Percentiles rank a stretch among this genome's conserved stretches.
Conservation (phyloP, 2,113 vertebrate genomes). For the Bucco capensis region DNA sequence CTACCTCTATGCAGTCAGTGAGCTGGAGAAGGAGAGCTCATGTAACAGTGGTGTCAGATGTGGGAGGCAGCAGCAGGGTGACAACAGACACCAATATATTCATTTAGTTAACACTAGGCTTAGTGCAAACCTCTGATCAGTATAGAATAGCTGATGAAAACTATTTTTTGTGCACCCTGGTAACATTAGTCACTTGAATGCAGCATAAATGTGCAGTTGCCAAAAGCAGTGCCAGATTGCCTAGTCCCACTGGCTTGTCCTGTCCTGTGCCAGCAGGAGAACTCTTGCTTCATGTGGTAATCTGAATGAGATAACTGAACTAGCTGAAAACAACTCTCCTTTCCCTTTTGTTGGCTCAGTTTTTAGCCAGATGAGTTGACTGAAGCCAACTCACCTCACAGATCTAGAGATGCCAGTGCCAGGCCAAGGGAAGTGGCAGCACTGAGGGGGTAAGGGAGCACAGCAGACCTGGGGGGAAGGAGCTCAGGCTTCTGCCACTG, state of each 20-base stretch:
- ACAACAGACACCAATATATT: not conserved
- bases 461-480: not conserved
- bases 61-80: not conserved
- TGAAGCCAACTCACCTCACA: not conserved
- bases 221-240: not conserved
- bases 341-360: not conserved
- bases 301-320: not conserved
- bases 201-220: not conserved
- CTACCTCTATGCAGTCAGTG: not conserved
- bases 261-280: not conserved
- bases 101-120: not conserved
- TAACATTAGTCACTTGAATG: not conserved
- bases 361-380: not conserved
- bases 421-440: not conserved
- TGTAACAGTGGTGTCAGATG: not conserved
- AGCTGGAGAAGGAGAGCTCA: not conserved
- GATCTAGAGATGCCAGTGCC: not conserved
- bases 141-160: not conserved
- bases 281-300: not conserved
- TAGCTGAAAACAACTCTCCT: not conserved
- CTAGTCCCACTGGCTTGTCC: not conserved
- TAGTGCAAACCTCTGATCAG: not conserved
- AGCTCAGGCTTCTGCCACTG: not conserved
- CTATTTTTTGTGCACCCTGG: not conserved
- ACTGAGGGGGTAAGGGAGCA: not conserved